A percentile compares a stretch with the other conserved stretches of the same genome.
These are phyloP conservation scores for Alentia gelatinosa DNA, from an alignment of 2,888 invertebrate genomes.

Conservation along the genomic window DNA sequence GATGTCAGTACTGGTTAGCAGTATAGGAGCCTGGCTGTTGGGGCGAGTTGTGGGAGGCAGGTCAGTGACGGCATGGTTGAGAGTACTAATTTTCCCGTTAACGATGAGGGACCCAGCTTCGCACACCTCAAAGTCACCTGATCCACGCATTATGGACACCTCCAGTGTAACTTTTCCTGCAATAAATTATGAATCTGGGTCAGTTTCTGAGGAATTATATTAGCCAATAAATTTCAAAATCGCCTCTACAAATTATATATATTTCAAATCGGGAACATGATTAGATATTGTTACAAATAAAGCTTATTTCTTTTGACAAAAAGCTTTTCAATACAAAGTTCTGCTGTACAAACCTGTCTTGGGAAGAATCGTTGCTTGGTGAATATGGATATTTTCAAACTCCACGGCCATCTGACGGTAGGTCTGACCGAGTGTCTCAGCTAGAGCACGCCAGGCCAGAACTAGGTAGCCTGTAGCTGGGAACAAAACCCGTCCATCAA, in stretches of 20 bases:
- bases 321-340: too few relatives aligned
- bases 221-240: too few relatives aligned
- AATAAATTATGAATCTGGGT: too few relatives aligned
- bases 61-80: slow-evolving; percentile 62
- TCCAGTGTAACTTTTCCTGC: slow-evolving; percentile 77
- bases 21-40: slow-evolving; percentile 51
- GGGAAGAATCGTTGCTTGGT: slow-evolving; percentile 95
- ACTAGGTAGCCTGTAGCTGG: slow-evolving; percentile 89
- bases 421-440: slow-evolving; percentile 75
- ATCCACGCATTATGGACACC: slow-evolving; percentile 76
- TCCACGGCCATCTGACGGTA: slow-evolving; percentile 90
- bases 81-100: slow-evolving; percentile 83
- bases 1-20: slow-evolving; percentile 75
- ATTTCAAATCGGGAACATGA: too few relatives aligned
- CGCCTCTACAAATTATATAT: too few relatives aligned
- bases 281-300: too few relatives aligned
- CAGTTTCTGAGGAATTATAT: too few relatives aligned
- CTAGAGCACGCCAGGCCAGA: slow-evolving; percentile 82
- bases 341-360: slow-evolving; percentile 85
- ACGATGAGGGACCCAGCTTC: slow-evolving; percentile 92
- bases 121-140: slow-evolving; percentile 89
- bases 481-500: slow-evolving; percentile 93
- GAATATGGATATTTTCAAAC: slow-evolving; percentile 94
- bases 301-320: too few relatives aligned
- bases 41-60: slow-evolving; percentile 14